Conservation (phyloP, 2,113 vertebrate species). For the Nasalis larvatus region DNA sequence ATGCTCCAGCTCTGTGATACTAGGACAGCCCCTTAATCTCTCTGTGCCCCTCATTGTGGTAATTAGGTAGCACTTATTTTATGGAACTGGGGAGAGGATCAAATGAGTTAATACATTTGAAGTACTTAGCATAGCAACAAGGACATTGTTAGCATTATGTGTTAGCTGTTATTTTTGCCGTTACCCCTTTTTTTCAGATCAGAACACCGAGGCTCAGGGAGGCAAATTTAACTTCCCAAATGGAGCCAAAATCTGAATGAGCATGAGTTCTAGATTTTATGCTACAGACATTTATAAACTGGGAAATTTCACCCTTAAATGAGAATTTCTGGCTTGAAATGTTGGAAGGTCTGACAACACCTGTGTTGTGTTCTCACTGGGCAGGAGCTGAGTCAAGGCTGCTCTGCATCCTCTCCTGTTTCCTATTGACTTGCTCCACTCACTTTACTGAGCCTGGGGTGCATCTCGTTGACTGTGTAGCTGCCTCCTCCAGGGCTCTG, state of each 20-base stretch:
- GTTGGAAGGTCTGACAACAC: background rate
- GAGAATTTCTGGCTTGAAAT: background rate
- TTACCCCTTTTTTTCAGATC: background rate
- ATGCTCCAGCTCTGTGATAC: background rate
- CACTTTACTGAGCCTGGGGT: too few species aligned
- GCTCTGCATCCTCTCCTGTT: background rate
- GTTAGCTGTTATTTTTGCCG: background rate
- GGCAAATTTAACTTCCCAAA: background rate
- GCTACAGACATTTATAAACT: background rate
- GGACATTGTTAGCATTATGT: background rate
- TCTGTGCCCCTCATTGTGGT: background rate
- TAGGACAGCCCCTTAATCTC: background rate
- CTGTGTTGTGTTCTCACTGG: accelerated
- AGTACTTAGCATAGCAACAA: background rate
- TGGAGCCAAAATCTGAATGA: background rate
- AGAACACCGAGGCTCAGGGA: background rate
- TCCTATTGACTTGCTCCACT: background rate
- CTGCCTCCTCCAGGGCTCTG: background rate
- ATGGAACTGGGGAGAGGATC: background rate
- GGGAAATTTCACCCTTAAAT: background rate
- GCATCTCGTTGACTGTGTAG: accelerated
- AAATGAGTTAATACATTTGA: background rate
- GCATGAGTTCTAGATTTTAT: background rate
- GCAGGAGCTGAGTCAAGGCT: background rate
- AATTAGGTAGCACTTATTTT: background rate